A percentile compares a stretch with the other conserved stretches of the same genome.
Evolutionary conservation across 2,888 invertebrate genomes (phyloP).

Genomic region (Listrodromus nycthemerus): DNA sequence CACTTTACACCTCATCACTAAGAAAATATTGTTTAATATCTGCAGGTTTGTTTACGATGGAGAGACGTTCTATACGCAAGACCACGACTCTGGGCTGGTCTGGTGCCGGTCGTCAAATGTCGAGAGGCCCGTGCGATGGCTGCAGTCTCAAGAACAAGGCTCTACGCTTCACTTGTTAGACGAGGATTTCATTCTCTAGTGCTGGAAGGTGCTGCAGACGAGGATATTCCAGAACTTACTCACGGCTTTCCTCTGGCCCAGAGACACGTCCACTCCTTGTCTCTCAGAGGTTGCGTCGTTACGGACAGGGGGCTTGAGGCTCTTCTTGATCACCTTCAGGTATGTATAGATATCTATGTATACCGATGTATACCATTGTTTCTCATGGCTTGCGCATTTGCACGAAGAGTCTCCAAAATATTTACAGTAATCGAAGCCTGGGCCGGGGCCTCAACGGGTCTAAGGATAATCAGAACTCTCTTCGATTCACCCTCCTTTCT

Average conservation of each 20-base stretch:
- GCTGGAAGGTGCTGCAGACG: conserved; percentile 94
- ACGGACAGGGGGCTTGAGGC: conserved; percentile 96
- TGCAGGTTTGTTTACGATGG: conserved; percentile 93
- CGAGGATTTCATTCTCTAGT: conserved; percentile 95
- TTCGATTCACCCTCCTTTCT: too few relatives aligned
- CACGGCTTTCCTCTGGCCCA: conserved; percentile 93
- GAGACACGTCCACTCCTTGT: conserved; percentile 93
- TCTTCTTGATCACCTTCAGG: conserved; percentile 94
- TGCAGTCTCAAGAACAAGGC: conserved; percentile 86
- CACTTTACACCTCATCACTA: background rate
- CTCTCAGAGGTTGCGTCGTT: conserved; percentile 95
- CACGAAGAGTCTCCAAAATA: too few relatives aligned
- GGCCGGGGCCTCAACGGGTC: too few relatives aligned
- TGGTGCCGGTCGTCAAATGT: conserved; percentile 94
- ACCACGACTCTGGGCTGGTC: conserved; percentile 94
- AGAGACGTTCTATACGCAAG: conserved; percentile 94
- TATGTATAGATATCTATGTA: conserved; percentile 76
- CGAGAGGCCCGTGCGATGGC: conserved; percentile 90
- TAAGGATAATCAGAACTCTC: too few relatives aligned
- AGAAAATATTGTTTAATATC: conserved; percentile 1
- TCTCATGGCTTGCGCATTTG: too few relatives aligned
- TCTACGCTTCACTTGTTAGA: conserved; percentile 92
- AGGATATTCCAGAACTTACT: conserved; percentile 95
- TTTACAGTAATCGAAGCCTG: too few relatives aligned
- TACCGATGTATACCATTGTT: background rate